Conservation (phyloP, 1,140 invertebrate genomes). For the Marisa cornuarietis region DNA sequence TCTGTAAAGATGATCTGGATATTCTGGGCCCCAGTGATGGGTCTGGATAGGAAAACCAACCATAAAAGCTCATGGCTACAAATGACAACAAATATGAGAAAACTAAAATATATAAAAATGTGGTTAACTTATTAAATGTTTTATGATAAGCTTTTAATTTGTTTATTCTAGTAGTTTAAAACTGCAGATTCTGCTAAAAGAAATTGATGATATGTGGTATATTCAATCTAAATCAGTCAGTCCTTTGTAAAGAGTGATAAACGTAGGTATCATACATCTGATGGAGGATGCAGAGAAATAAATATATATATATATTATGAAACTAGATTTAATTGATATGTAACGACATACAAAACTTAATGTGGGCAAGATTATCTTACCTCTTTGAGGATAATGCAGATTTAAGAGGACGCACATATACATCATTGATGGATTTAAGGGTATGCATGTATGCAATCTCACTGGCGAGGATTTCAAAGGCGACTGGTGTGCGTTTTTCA, state of each 20-base stretch:
- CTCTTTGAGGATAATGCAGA: slow-evolving; percentile 54
- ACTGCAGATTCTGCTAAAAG: too few relatives aligned
- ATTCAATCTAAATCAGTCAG: too few relatives aligned
- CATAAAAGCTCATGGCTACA: background rate
- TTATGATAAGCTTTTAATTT: too few relatives aligned
- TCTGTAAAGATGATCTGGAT: slow-evolving; percentile 58
- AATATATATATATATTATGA: too few relatives aligned
- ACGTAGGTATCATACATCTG: background rate
- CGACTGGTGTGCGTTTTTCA: slow-evolving; percentile 51
- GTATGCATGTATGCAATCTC: slow-evolving; percentile 52
- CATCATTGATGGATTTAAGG: slow-evolving; percentile 43
- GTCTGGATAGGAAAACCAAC: slow-evolving; percentile 38
- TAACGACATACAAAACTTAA: background rate
- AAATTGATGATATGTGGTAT: too few relatives aligned
- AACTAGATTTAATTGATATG: too few relatives aligned
- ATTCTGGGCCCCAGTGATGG: slow-evolving; percentile 52
- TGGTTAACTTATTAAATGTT: too few relatives aligned
- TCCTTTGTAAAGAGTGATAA: background rate
- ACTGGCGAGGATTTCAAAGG: slow-evolving; percentile 52
- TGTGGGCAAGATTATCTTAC: slow-evolving; percentile 17
- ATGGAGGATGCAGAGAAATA: too few relatives aligned
- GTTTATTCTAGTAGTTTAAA: too few relatives aligned
- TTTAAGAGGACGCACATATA: slow-evolving; percentile 51
- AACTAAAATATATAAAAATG: background rate
- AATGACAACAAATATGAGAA: background rate